These are phyloP conservation scores for Congeria kusceri DNA, from an alignment of 2,888 invertebrate species.

Conservation along the genomic window DNA sequence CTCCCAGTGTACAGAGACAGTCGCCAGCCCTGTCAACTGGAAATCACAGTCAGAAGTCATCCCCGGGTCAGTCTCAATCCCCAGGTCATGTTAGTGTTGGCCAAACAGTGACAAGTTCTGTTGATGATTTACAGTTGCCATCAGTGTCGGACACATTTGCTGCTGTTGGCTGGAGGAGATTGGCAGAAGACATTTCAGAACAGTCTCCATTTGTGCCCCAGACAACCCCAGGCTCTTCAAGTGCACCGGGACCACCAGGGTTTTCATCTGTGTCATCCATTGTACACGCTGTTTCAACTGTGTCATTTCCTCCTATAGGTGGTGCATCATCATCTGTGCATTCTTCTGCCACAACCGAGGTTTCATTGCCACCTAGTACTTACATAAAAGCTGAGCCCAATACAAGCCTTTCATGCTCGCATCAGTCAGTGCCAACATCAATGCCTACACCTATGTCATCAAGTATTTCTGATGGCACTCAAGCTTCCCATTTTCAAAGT, in stretches of 20 bases:
- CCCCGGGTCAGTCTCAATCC: conserved; percentile 19
- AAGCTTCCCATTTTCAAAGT: background rate
- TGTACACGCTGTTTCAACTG: conserved; percentile 61
- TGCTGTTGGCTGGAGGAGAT: conserved; percentile 61
- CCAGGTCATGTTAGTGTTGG: background rate
- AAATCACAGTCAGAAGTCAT: conserved; percentile 33
- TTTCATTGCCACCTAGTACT: conserved; percentile 54
- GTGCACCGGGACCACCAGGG: conserved; percentile 11
- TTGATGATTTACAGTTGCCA: conserved; percentile 52
- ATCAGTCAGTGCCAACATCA: conserved; percentile 42
- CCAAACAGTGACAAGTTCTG: background rate
- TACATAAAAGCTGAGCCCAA: conserved; percentile 37
- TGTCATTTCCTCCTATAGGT: conserved; percentile 49
- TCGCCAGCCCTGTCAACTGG: conserved; percentile 27
- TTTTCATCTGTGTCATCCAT: conserved; percentile 63
- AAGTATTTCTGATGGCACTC: background rate
- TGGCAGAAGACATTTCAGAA: conserved; percentile 39
- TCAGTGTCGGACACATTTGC: conserved; percentile 65
- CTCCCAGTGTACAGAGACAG: conserved; percentile 31
- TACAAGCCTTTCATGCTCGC: background rate
- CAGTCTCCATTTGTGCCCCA: conserved; percentile 25
- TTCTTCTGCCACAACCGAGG: conserved; percentile 43
- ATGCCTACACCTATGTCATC: conserved; percentile 17
- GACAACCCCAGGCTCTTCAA: conserved; percentile 12
- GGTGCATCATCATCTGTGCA: conserved; percentile 16